Conservation (phyloP, 2,797 vertebrate species). For the Heliangelus exortis region DNA sequence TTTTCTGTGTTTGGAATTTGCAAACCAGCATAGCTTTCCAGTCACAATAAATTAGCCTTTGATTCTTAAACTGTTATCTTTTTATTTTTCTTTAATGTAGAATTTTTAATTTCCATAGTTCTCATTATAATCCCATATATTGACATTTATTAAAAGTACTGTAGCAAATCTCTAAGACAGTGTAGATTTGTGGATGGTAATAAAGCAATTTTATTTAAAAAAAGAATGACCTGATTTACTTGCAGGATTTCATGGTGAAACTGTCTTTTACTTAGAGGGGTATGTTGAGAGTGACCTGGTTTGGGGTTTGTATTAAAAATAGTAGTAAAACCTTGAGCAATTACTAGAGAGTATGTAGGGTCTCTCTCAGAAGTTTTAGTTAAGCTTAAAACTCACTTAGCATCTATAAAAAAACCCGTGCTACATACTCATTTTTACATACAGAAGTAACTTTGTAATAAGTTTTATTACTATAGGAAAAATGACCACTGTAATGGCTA, state of each 20-base stretch:
- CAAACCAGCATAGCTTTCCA: not conserved
- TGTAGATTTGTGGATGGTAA: not conserved
- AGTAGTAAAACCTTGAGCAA: not conserved
- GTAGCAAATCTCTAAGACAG: not conserved
- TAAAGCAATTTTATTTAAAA: not conserved
- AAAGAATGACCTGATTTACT: constrained; percentile 1
- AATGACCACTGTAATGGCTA: not conserved
- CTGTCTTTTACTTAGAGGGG: not conserved
- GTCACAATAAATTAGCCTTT: not conserved
- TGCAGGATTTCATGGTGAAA: constrained; percentile 19
- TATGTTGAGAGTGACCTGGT: not conserved
- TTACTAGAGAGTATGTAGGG: not conserved
- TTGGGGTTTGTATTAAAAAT: not conserved
- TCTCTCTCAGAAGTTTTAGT: not conserved
- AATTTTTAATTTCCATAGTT: not conserved
- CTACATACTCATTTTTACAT: not conserved
- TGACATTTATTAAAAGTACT: not conserved
- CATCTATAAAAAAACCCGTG: not conserved
- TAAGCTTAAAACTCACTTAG: not conserved
- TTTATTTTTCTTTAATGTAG: not conserved
- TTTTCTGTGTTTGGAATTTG: not conserved
- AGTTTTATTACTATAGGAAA: not conserved
- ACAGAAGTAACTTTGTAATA: not conserved
- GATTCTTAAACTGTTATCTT: not conserved
- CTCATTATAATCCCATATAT: not conserved